phyloP scores from a whole-genome alignment of 1,140 invertebrate genomes.

The Drosophila neocordata region DNA sequence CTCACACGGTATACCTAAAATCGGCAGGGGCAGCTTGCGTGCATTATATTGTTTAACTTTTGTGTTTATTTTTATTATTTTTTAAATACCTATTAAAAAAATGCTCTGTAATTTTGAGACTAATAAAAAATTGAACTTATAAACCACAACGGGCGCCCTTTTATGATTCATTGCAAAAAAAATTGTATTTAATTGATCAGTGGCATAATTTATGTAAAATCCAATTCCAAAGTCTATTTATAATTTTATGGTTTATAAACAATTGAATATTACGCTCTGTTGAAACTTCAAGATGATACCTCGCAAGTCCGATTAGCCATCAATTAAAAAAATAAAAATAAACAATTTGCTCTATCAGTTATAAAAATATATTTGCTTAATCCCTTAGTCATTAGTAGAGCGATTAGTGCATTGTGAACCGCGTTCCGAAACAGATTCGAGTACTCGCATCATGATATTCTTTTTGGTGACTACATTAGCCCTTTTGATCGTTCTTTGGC shows the following conservation, averaged over 20 bases:
- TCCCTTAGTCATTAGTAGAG: too few relatives aligned
- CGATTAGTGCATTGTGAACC: constrained; percentile 25
- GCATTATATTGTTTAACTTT: too few relatives aligned
- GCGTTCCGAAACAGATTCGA: not conserved
- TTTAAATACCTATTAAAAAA: not conserved
- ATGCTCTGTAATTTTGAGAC: not conserved
- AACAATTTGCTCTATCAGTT: not conserved
- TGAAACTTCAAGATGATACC: not conserved
- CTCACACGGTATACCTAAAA: too few relatives aligned
- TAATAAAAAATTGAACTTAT: too few relatives aligned
- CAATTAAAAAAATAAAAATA: not conserved
- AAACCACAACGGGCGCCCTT: too few relatives aligned
- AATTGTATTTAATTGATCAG: too few relatives aligned
- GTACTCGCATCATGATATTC: constrained; percentile 28
- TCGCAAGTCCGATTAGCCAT: not conserved
- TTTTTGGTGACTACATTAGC: constrained; percentile 23
- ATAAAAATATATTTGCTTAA: not conserved
- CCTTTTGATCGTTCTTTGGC: constrained; percentile 26
- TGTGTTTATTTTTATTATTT: too few relatives aligned
- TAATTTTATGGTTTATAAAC: not conserved
- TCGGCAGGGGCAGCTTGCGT: too few relatives aligned
- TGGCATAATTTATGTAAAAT: too few relatives aligned
- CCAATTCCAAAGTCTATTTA: too few relatives aligned
- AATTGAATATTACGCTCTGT: not conserved
- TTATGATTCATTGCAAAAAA: not conserved